Percentiles rank a stretch among this genome's conserved stretches.
These are phyloP conservation scores for Lithophane socia DNA, from an alignment of 2,888 invertebrate species.

Conservation along the genomic window DNA sequence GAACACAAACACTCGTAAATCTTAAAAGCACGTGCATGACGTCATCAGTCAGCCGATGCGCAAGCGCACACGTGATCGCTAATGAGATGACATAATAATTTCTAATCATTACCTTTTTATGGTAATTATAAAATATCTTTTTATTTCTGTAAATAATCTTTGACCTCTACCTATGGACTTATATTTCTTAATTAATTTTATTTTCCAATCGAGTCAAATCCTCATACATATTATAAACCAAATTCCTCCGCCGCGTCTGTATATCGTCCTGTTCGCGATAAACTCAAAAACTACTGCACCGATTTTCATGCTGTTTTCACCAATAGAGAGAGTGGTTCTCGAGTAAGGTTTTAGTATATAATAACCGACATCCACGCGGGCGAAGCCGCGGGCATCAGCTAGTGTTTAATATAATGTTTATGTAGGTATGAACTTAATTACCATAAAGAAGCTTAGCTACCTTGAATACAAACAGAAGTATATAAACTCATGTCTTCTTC, in stretches of 20 bases:
- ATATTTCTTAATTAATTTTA: conserved; percentile 17
- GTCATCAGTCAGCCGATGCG: conserved; percentile 30
- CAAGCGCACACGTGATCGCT: conserved; percentile 36
- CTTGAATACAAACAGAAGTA: not conserved
- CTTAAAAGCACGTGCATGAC: conserved; percentile 28
- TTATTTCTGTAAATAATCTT: not conserved
- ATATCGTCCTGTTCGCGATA: too few relatives aligned
- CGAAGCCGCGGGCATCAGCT: too few relatives aligned
- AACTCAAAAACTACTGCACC: too few relatives aligned
- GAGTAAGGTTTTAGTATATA: too few relatives aligned
- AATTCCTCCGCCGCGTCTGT: too few relatives aligned
- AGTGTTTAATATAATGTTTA: too few relatives aligned
- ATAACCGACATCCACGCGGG: too few relatives aligned
- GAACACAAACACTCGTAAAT: conserved; percentile 1
- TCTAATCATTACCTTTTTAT: conserved; percentile 42
- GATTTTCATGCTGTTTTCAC: too few relatives aligned
- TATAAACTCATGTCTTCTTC: too few relatives aligned
- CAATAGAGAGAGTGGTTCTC: too few relatives aligned
- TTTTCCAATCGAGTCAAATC: not conserved
- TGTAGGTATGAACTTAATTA: too few relatives aligned
- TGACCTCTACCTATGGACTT: conserved; percentile 10
- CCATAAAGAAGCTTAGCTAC: not conserved
- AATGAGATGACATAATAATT: conserved; percentile 33
- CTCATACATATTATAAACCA: too few relatives aligned
- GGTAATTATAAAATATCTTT: conserved; percentile 7